These are phyloP conservation scores for Oceanodroma tethys DNA, from an alignment of 2,113 vertebrate species.

Conservation along the genomic window DNA sequence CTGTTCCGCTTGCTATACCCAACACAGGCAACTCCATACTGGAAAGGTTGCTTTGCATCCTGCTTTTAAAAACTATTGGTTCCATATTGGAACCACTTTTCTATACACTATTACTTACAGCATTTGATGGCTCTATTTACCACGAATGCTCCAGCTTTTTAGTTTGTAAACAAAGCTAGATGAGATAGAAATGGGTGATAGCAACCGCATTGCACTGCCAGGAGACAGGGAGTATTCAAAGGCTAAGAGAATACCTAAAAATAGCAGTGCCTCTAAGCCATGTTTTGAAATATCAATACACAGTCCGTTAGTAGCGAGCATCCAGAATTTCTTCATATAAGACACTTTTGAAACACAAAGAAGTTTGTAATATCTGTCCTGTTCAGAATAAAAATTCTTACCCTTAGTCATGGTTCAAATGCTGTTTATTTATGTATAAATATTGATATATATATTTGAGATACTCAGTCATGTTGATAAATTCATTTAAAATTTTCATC, in stretches of 20 bases:
- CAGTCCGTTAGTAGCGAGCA: neutral
- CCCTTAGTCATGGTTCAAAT: neutral
- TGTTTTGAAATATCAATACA: neutral
- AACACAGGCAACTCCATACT: neutral
- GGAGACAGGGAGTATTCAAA: neutral
- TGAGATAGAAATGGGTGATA: neutral
- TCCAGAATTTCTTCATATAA: neutral
- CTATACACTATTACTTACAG: neutral
- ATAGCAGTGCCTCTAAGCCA: neutral
- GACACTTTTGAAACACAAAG: neutral
- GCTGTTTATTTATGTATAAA: neutral
- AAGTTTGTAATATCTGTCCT: neutral
- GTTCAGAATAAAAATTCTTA: slow-evolving; percentile 16
- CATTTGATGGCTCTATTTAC: neutral
- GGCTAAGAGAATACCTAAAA: neutral
- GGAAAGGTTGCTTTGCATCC: neutral
- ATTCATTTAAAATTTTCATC: neutral
- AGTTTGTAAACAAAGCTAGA: neutral
- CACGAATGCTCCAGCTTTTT: neutral
- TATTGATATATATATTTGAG: neutral
- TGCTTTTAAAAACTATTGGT: neutral
- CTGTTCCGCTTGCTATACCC: neutral
- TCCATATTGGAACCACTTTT: neutral
- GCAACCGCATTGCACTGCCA: neutral
- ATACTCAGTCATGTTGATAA: neutral